Base-by-base conservation (phyloP, 2,888 invertebrate genomes). In the Diloba caeruleocephala region DNA sequence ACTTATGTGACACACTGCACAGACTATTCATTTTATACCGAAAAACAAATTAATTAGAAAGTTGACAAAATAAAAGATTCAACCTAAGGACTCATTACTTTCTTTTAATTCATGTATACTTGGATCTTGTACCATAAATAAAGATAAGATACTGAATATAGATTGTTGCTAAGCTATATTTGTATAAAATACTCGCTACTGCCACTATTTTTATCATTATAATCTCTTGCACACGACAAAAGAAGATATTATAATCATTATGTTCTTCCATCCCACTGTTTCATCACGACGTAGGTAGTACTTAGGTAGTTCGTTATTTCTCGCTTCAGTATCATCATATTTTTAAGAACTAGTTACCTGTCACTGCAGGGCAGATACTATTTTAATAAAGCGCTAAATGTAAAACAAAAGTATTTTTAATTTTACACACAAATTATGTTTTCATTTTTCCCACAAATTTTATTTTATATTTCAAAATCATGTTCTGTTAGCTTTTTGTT, bases 1-100 rank as follows among this genome's bases (percentile, higher is more conserved):
- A 74, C 64, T 72, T 74, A 58, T 55, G 68, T 76, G 78, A 82
- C 66, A 68, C 60, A 56, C 23, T 45, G 37, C 13, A 43, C 12
- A 28, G 25, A 51, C 31, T 51, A 37, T 49, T 32, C 23, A 57
- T 51, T 63, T 28, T 25, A 37, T 7, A 3, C 7, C 7, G n/a
- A n/a, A n/a, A n/a, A n/a, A n/a, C n/a, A n/a, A n/a, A n/a, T n/a
- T n/a, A n/a, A n/a, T n/a, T n/a, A n/a, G n/a, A n/a, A n/a, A n/a
- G n/a, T n/a, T n/a, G n/a, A n/a, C n/a, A n/a, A n/a, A n/a, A n/a
- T n/a, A n/a, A n/a, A n/a, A n/a, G n/a, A n/a, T n/a, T n/a, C n/a
- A n/a, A n/a, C n/a, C n/a, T n/a, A n/a, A n/a, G n/a, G n/a, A n/a
- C n/a, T n/a, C n/a, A n/a, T n/a, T n/a, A n/a, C n/a, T n/a, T n/a